These are phyloP conservation scores for Drosophila guanche DNA, from an alignment of 1,140 invertebrate species.

Conservation along the genomic window DNA sequence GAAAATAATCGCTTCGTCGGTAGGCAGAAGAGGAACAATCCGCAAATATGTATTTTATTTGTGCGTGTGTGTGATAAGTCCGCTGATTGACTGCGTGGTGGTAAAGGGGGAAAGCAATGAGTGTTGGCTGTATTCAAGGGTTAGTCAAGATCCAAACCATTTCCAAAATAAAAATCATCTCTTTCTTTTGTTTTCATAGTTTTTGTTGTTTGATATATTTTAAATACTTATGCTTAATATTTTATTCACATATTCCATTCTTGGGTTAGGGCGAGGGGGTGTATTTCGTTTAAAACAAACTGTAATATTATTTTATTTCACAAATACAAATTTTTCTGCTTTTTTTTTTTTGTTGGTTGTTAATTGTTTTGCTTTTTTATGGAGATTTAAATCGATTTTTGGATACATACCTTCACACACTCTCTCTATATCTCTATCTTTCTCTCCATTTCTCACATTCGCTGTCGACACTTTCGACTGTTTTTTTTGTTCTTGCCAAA, in stretches of 20 bases:
- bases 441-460: neutral
- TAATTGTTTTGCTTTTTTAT: slow-evolving; percentile 19
- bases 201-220: slow-evolving; percentile 78
- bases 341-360: slow-evolving; percentile 15
- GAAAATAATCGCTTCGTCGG: slow-evolving; percentile 66
- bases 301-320: slow-evolving; percentile 78
- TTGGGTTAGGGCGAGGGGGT: slow-evolving; percentile 31
- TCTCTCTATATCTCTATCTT: neutral
- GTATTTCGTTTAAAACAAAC: slow-evolving; percentile 67
- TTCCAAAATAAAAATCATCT: slow-evolving; percentile 19
- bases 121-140: slow-evolving; percentile 3
- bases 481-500: slow-evolving; percentile 21
- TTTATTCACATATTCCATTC: slow-evolving; percentile 79
- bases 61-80: slow-evolving; percentile 30
- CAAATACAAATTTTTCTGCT: slow-evolving; percentile 63
- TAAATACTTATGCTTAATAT: slow-evolving; percentile 80
- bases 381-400: slow-evolving; percentile 38
- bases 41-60: slow-evolving; percentile 5
- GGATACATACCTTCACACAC: slow-evolving; percentile 21
- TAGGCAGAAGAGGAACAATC: slow-evolving; percentile 22
- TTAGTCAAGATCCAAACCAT: slow-evolving; percentile 5
- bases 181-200: slow-evolving; percentile 51
- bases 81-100: neutral
- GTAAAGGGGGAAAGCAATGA: neutral
- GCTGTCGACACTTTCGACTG: slow-evolving; percentile 8